Percentiles rank a stretch among this genome's conserved stretches.
These are phyloP conservation scores for Pristionchus entomophagus DNA, from an alignment of 2,888 invertebrate species.

Conservation along the genomic window DNA sequence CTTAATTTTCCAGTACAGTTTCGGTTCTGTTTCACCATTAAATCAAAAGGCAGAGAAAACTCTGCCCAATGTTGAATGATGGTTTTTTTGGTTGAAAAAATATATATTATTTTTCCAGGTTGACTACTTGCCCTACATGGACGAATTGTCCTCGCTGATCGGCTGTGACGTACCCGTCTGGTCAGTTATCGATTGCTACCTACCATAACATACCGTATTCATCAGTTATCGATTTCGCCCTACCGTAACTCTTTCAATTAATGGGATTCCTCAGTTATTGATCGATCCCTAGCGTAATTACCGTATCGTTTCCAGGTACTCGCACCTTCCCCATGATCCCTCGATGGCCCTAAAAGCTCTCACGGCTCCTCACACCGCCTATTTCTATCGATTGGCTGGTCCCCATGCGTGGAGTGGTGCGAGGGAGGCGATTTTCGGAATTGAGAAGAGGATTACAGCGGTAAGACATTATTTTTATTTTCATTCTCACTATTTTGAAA, in stretches of 20 bases:
- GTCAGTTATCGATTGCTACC: background rate
- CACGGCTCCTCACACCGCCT: slow-evolving; percentile 44
- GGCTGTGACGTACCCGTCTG: slow-evolving; percentile 67
- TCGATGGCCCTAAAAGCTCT: background rate
- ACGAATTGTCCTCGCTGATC: slow-evolving; percentile 77
- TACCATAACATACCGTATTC: too few species aligned
- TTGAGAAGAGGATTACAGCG: slow-evolving; percentile 4
- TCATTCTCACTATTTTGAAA: too few species aligned
- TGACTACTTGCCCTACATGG: slow-evolving; percentile 77
- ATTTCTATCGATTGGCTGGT: slow-evolving; percentile 52
- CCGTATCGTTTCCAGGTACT: slow-evolving; percentile 9
- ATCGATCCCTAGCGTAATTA: background rate
- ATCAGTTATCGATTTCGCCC: too few species aligned
- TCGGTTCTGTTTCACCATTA: background rate
- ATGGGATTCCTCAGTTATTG: background rate
- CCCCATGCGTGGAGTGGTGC: slow-evolving; percentile 54
- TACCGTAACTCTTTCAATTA: background rate
- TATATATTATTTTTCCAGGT: slow-evolving; percentile 65
- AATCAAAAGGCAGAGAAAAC: too few species aligned
- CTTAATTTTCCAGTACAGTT: too few species aligned
- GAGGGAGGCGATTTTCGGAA: slow-evolving; percentile 48
- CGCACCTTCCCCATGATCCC: background rate
- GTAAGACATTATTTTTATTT: background rate
- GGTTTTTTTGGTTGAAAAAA: too few species aligned
- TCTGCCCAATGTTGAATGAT: too few species aligned